Base-by-base conservation (phyloP, 2,797 vertebrate species). In the Kryptopterus vitreolus region DNA sequence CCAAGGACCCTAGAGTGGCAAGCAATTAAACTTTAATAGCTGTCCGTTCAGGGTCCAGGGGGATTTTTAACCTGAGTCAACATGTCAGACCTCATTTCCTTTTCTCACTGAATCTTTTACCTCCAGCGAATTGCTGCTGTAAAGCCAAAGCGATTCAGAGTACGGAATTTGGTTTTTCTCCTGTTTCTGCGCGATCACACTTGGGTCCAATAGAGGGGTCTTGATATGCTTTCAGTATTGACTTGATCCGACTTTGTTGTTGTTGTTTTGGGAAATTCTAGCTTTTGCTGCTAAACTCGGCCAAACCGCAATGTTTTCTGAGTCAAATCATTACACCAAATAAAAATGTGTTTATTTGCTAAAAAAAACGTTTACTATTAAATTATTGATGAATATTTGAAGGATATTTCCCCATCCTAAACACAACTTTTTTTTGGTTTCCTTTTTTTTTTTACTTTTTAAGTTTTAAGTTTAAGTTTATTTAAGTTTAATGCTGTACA, bases 41-140 rank as follows among this genome's bases (percentile, higher is more conserved):
- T 90, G 88, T 90, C 88, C 85, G 72, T 88, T 90, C 87, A 87
- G 82, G 81, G 84, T 89, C 89, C 88, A 85, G 76, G 83, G 91
- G 91, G 90, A 91, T 89, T 85, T 87, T 85, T 82, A 74, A 82
- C 85, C 85, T 88, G 86, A 91, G 90, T 92, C 90, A 92, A 91
- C 91, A 91, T 92, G 91, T 84, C 90, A 91, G 85, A 88, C 74
- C 84, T 82, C 80, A 90, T 94, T 93, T 93, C 90, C 90, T 87
- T 87, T 83, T 80, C 80, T 85, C 87, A 77, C 65, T 91, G 80
- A 86, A 85, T 78, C 53, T 78, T 74, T 59, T 22, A 71, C 85
- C 87, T 59, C 46, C 61, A 84, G 83, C 75, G 80, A 74, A 83
- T 85, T 86, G 78, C 73, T 87, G 83, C 63, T 80, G 76, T 83